These are phyloP conservation scores for Musca domestica DNA, from an alignment of 1,140 invertebrate genomes.

Conservation along the genomic window DNA sequence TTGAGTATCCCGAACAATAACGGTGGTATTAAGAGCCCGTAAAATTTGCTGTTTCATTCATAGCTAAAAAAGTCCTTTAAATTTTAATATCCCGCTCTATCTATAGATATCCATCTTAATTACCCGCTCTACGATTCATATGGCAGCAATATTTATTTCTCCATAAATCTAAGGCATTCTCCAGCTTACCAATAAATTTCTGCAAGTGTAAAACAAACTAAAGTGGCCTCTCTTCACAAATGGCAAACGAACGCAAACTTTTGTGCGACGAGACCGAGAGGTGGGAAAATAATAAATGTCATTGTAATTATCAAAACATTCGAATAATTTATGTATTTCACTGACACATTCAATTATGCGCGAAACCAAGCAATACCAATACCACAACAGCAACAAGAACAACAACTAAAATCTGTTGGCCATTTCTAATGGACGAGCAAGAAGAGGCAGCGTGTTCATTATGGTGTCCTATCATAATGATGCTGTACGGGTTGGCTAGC, in stretches of 20 bases:
- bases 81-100: too few relatives aligned
- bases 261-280: background rate
- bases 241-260: background rate
- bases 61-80: too few relatives aligned
- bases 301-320: constrained; percentile 11
- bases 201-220: too few relatives aligned
- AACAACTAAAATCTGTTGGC: background rate
- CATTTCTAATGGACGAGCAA: background rate
- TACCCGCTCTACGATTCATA: too few relatives aligned
- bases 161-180: too few relatives aligned
- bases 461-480: background rate
- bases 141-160: too few relatives aligned
- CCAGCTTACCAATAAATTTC: too few relatives aligned
- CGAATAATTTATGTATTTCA: constrained; percentile 1
- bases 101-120: too few relatives aligned
- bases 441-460: background rate
- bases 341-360: constrained; percentile 8
- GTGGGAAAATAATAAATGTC: constrained; percentile 8
- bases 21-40: too few relatives aligned
- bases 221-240: background rate
- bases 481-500: background rate
- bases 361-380: background rate
- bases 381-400: background rate
- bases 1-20: too few relatives aligned
- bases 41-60: too few relatives aligned